Conservation (phyloP, 2,888 invertebrate genomes). For the Torymus aiolomorphi region DNA sequence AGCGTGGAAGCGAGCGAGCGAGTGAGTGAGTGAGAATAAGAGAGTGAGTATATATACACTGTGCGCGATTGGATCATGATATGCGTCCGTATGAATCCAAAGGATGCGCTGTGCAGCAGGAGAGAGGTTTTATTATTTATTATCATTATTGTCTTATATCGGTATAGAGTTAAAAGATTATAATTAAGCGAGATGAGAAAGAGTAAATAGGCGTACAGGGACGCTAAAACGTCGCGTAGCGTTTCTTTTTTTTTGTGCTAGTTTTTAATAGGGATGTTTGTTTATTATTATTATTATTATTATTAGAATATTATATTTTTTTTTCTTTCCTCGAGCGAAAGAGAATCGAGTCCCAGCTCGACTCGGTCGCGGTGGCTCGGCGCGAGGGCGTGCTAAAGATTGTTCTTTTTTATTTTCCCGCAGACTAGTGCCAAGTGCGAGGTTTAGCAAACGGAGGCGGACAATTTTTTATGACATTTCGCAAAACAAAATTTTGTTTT, state of each 20-base stretch:
- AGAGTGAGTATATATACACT: too few species aligned
- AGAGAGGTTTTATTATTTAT: conserved; percentile 72
- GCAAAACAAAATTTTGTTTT: too few species aligned
- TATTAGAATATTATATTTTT: conserved; percentile 30
- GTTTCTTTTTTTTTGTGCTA: conserved; percentile 51
- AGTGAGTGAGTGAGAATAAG: conserved; percentile 10
- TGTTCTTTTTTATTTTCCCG: conserved; percentile 22
- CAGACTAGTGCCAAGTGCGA: conserved; percentile 63
- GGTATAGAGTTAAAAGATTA: conserved; percentile 50
- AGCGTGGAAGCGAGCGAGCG: neutral
- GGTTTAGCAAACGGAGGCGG: conserved; percentile 31
- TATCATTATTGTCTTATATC: conserved; percentile 68
- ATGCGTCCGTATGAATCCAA: conserved; percentile 57
- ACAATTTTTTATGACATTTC: too few species aligned
- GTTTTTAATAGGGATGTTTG: conserved; percentile 63
- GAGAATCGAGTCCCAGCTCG: conserved; percentile 65
- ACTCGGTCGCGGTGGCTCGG: conserved; percentile 71
- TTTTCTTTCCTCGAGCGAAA: conserved; percentile 46
- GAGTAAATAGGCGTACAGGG: conserved; percentile 28
- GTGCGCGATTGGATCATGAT: conserved; percentile 50
- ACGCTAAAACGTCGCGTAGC: conserved; percentile 33
- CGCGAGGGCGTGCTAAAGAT: conserved; percentile 61
- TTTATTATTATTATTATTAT: conserved; percentile 45
- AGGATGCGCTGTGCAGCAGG: conserved; percentile 61
- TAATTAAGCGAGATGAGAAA: conserved; percentile 33